Evolutionary conservation across 2,888 invertebrate species (phyloP), one percentile per base, ranked within the genome.

Genomic region (Zhuqinia jingwanae): DNA sequence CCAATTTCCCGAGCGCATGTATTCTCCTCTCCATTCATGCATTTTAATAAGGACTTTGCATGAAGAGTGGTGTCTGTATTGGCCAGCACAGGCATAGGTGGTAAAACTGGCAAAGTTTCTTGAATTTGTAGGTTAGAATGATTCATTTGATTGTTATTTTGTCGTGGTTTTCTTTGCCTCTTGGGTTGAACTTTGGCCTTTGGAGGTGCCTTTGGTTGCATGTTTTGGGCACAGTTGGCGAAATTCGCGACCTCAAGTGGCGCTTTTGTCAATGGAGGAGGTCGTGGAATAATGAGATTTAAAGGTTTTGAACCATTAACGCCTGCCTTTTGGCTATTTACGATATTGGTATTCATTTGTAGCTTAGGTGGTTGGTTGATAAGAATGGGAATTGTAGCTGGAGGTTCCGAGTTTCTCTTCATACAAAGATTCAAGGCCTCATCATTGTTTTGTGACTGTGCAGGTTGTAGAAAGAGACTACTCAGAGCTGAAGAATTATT

Each of bases 341-440:
- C 11, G 8, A 36, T 36, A 60, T 73, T 58, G 27, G 73, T 45
- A 63, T 73, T 80, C 27, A 45, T 22, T 15, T 73, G 79, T n/a
- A 80, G 20, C 30, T 65, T 68, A 1, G 65, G 68, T 10, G 53
- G 68, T 30, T 30, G 65, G 3, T 50, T 45, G 45, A 25, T 22
- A 70, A 63, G 17, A 15, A 30, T 20, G 0, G 25, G 2, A 8
- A 58, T n/a, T n/a, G n/a, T n/a, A n/a, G n/a, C n/a, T n/a, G n/a
- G n/a, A 15, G 68, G 56, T 11, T 79, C 73, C 2, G 83, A 60
- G 47, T 17, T 5, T 63, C 63, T 17, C 68, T 88, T 88, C 20
- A 85, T 60, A 30, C 88, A 81, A 11, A 88, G 75, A 77, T 88
- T 85, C 42, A 88, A 50, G 5, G 85, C 88, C 80, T 84, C 84